phyloP scores from a whole-genome alignment of 2,888 invertebrate genomes.

The Drosophila glabriapex region DNA sequence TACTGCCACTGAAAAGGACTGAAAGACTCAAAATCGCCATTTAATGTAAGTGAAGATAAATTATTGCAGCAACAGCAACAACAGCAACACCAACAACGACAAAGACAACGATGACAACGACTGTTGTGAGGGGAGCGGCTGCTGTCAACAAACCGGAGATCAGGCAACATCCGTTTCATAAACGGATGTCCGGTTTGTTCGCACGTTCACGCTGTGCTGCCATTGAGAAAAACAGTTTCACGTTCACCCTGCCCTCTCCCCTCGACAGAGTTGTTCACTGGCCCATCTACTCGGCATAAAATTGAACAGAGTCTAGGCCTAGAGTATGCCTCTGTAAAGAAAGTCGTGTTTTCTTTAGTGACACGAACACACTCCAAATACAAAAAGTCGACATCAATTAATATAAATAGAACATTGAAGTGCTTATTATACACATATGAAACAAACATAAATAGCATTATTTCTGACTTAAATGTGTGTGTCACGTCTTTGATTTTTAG shows the following conservation, averaged over 20 bases:
- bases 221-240: conserved; percentile 35
- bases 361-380: neutral
- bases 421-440: neutral
- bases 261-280: neutral
- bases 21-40: conserved; percentile 60
- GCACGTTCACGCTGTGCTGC: conserved; percentile 71
- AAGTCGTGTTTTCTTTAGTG: neutral
- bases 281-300: neutral
- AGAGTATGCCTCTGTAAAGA: neutral
- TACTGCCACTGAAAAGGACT: conserved; percentile 42
- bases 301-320: conserved; percentile 5
- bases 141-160: conserved; percentile 74
- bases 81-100: conserved; percentile 2
- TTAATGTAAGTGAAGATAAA: conserved; percentile 73
- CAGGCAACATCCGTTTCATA: conserved; percentile 77
- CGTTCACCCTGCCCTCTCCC: conserved; percentile 10
- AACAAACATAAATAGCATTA: neutral
- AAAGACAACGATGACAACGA: conserved; percentile 17
- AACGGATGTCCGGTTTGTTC: conserved; percentile 76
- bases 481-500: neutral
- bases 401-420: neutral
- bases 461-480: neutral
- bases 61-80: conserved; percentile 51
- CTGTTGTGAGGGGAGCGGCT: conserved; percentile 18
- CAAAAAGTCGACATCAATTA: neutral